Base-by-base conservation (phyloP, 2,113 vertebrate genomes). In the Taxidea taxus region DNA sequence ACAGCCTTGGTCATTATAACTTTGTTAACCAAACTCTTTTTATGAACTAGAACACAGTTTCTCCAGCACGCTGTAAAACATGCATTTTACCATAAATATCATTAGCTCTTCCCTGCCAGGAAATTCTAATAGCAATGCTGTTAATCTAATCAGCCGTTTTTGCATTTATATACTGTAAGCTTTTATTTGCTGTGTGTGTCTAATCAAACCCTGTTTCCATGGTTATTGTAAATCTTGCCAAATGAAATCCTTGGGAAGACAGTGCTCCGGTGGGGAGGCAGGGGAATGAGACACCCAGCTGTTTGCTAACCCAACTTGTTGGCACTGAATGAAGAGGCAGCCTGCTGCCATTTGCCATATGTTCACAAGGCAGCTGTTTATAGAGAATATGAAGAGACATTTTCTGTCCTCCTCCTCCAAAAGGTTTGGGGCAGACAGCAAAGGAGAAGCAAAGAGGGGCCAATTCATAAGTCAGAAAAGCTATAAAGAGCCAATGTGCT, bases 321-420 rank as follows among this genome's bases (percentile, higher is more conserved):
- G 95, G 92, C 90, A 62, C 39, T 18, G 49, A 62, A 25, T 31
- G 47, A 88, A 58, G 49, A n/a, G 42, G 68, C 8, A 4, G 29
- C 44, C 77, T 51, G 56, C 64, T n/a, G 54, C 49, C 74, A 31
- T 21, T 37, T 58, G 27, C 95, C 91, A 1, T 74, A 15, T 94
- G 93, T 87, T 70, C 80, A 4, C 4, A 44, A 21, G 4, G 74
- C 95, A 97, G 95, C 91, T 96, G 82, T 92, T n/a, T 14, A 6
- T 80, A 42, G 85, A 87, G 58, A 64, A 27, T 56, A 49, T 1
- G 42, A 34, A 2, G 44, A 44, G 92, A 23, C 23, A 11, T 13
- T 42, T 89, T 82, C 20, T 23, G 54, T 87, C 39, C 7, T 42
- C 74, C 47, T 11, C 37, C 49, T 87, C 70, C 75, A 51, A 58